Conservation (phyloP, 2,797 vertebrate species). For the Enoplosus armatus region DNA sequence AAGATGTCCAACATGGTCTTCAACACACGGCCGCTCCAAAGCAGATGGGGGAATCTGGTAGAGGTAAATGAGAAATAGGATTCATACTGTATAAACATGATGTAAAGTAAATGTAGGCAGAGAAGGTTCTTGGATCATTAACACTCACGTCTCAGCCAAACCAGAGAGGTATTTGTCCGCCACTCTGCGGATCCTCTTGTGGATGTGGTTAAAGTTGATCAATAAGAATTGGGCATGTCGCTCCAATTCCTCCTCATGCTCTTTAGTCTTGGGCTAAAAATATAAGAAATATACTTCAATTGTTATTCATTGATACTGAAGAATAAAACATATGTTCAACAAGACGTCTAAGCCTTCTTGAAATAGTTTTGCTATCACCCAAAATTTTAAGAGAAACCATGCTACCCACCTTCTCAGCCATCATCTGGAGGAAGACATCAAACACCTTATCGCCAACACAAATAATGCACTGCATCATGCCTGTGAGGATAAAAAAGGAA, state of each 20-base stretch:
- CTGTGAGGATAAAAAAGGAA: conserved; percentile 70
- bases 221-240: conserved; percentile 96
- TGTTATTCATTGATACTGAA: background rate
- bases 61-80: conserved; percentile 1
- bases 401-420: conserved; percentile 94
- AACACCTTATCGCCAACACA: conserved; percentile 98
- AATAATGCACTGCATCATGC: conserved; percentile 99
- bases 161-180: conserved; percentile 98
- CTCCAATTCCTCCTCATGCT: conserved; percentile 96
- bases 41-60: conserved; percentile 94
- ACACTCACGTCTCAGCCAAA: conserved; percentile 94
- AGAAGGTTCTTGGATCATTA: background rate
- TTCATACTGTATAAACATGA: background rate
- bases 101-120: background rate
- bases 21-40: conserved; percentile 97
- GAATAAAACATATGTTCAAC: background rate
- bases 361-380: background rate
- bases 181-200: conserved; percentile 97
- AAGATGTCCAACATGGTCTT: conserved; percentile 99
- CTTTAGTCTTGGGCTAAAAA: conserved; percentile 95
- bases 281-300: background rate
- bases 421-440: conserved; percentile 97
- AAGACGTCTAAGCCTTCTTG: background rate
- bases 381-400: background rate
- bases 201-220: conserved; percentile 98